phyloP scores from a whole-genome alignment of 2,888 invertebrate genomes.

The Eupithecia dodoneata region DNA sequence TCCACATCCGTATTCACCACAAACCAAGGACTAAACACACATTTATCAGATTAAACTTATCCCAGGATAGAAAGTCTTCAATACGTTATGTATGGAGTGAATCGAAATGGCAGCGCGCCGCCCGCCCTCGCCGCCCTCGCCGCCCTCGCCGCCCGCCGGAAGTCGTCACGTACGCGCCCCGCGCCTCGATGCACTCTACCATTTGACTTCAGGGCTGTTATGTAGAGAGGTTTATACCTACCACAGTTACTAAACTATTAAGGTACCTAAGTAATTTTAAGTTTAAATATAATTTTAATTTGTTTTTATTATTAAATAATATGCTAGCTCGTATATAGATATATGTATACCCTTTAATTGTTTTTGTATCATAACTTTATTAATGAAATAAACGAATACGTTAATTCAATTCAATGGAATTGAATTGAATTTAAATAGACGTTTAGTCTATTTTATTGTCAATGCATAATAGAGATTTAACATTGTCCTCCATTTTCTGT shows the following conservation, averaged over 20 bases:
- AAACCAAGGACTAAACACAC: slow-evolving; percentile 16
- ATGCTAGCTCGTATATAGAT: no score
- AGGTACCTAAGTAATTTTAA: no score
- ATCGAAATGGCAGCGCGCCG: slow-evolving; percentile 59
- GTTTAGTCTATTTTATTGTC: no score
- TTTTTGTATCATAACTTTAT: no score
- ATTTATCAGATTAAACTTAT: slow-evolving; percentile 32
- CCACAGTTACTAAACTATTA: background rate
- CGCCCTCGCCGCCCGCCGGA: slow-evolving; percentile 52
- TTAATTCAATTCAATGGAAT: no score
- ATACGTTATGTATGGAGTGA: slow-evolving; percentile 50
- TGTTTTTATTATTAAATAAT: no score
- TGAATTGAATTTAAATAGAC: no score
- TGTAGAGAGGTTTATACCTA: slow-evolving; percentile 54
- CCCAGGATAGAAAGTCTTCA: slow-evolving; percentile 34
- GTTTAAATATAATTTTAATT: no score
- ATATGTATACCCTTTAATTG: no score
- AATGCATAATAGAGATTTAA: no score
- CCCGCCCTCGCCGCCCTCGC: slow-evolving; percentile 41
- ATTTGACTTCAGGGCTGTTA: slow-evolving; percentile 56
- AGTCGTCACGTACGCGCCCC: slow-evolving; percentile 64
- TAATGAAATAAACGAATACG: no score
- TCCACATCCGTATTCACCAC: background rate
- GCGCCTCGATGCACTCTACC: slow-evolving; percentile 56
- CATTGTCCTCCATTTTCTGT: no score